Percentiles rank a stretch among this genome's conserved stretches.
Evolutionary conservation across 2,888 invertebrate genomes (phyloP).

Genomic region (Mythimna impura): DNA sequence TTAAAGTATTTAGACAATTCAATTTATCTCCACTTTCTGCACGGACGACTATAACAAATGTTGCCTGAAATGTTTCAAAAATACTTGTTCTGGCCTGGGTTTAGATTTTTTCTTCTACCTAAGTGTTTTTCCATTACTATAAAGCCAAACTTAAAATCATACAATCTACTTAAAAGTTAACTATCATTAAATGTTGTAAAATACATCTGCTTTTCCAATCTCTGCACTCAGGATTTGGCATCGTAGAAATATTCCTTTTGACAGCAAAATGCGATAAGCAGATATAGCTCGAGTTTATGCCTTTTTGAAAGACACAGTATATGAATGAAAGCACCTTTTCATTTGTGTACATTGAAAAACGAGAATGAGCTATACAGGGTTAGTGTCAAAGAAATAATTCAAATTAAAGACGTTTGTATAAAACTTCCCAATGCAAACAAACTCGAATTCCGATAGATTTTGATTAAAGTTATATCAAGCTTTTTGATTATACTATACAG

Average conservation of each 20-base stretch:
- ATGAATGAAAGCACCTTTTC: conserved; percentile 25
- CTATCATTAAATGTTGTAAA: conserved; percentile 19
- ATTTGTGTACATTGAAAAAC: conserved; percentile 22
- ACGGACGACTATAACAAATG: conserved; percentile 23
- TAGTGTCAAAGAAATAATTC: conserved; percentile 12
- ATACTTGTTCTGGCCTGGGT: conserved; percentile 2
- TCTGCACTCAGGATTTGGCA: conserved; percentile 31
- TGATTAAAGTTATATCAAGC: conserved; percentile 3
- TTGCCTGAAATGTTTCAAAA: conserved; percentile 22
- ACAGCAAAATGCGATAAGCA: conserved; percentile 37
- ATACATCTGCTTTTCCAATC: conserved; percentile 18
- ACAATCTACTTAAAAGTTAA: background rate
- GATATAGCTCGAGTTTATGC: conserved; percentile 28
- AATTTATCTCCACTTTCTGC: conserved; percentile 42
- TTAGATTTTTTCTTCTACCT: background rate
- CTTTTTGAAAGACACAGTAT: conserved; percentile 30
- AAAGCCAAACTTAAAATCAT: background rate
- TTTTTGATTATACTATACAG: conserved; percentile 18
- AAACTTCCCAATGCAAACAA: background rate
- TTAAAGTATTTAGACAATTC: conserved; percentile 47
- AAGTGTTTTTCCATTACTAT: background rate
- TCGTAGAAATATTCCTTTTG: conserved; percentile 48
- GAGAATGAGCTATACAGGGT: conserved; percentile 12
- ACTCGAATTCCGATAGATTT: background rate
- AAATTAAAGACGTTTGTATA: conserved; percentile 5